Evolutionary conservation across 1,140 invertebrate genomes (phyloP).

Genomic region (Penaeus indicus): DNA sequence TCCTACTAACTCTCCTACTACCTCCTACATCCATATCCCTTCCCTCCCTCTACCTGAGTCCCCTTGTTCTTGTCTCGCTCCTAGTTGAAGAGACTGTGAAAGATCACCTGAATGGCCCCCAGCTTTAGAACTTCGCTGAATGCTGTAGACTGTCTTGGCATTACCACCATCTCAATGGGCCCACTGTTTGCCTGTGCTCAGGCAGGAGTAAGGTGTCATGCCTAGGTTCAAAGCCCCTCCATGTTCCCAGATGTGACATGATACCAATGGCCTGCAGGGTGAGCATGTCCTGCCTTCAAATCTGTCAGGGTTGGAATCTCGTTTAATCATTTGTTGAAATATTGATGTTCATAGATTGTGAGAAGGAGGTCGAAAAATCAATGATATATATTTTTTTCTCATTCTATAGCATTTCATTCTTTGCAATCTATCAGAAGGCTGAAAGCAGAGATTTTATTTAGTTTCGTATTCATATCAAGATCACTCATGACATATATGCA

Average conservation of each 20-base stretch:
- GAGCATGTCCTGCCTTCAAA: slow-evolving; percentile 96
- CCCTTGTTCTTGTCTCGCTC: slow-evolving; percentile 89
- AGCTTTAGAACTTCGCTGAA: slow-evolving; percentile 75
- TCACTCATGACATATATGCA: slow-evolving; percentile 11
- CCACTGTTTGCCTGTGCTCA: slow-evolving; percentile 77
- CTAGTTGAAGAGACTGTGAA: slow-evolving; percentile 81
- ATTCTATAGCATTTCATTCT: too few species aligned
- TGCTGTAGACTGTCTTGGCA: slow-evolving; percentile 76
- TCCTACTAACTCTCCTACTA: too few species aligned
- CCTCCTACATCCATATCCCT: background rate
- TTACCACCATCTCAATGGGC: slow-evolving; percentile 77
- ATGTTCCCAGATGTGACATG: slow-evolving; percentile 96
- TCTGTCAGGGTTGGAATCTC: slow-evolving; percentile 71
- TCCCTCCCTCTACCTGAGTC: slow-evolving; percentile 75
- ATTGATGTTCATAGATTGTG: background rate
- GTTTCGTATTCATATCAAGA: slow-evolving; percentile 15
- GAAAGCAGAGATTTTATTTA: too few species aligned
- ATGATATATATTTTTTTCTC: too few species aligned
- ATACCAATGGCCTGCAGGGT: slow-evolving; percentile 87
- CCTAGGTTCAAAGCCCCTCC: slow-evolving; percentile 89
- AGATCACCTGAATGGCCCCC: slow-evolving; percentile 76
- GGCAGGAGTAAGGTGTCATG: slow-evolving; percentile 76
- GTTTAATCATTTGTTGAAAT: too few species aligned
- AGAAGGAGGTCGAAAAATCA: background rate
- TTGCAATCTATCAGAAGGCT: too few species aligned